Conservation (phyloP, 2,113 vertebrate genomes). For the Melanostigma gelatinosum region DNA sequence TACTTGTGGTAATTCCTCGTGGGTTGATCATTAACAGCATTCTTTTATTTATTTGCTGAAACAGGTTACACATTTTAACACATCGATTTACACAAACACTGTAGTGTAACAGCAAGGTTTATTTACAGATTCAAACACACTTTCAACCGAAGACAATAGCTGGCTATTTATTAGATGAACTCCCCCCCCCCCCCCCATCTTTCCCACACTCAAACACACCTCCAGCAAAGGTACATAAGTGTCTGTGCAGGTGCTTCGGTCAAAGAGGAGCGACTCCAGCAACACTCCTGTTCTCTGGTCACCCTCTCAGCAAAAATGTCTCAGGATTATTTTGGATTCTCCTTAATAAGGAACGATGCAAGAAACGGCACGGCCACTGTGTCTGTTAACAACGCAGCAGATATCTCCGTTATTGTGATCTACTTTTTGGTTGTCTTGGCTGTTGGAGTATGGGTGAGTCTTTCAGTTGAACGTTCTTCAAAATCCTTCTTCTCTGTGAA, state of each 20-base stretch:
- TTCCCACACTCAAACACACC: neutral
- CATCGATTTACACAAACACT: neutral
- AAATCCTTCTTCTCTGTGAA: constrained; percentile 36
- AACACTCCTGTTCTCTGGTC: constrained; percentile 2
- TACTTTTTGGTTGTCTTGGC: constrained; percentile 94
- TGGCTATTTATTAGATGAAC: neutral
- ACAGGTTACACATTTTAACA: constrained; percentile 35
- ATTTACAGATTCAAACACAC: neutral
- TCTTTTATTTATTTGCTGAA: constrained; percentile 27
- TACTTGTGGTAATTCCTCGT: constrained; percentile 39
- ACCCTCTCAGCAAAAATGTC: constrained; percentile 67
- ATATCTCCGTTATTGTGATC: constrained; percentile 93
- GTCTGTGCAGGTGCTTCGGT: constrained; percentile 40
- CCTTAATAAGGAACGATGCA: constrained; percentile 23
- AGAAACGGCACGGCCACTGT: fast-evolving
- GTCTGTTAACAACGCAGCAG: constrained; percentile 88
- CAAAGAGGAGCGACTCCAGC: constrained; percentile 20
- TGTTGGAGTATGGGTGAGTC: constrained; percentile 93
- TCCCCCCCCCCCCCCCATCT: neutral
- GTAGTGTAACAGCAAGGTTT: neutral
- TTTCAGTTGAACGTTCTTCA: neutral
- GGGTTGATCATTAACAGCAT: constrained; percentile 63
- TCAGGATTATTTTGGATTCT: constrained; percentile 75
- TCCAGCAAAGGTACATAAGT: constrained; percentile 44
- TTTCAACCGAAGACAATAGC: neutral